phyloP scores from a whole-genome alignment of 2,113 vertebrate species.

The Sciurus niger region DNA sequence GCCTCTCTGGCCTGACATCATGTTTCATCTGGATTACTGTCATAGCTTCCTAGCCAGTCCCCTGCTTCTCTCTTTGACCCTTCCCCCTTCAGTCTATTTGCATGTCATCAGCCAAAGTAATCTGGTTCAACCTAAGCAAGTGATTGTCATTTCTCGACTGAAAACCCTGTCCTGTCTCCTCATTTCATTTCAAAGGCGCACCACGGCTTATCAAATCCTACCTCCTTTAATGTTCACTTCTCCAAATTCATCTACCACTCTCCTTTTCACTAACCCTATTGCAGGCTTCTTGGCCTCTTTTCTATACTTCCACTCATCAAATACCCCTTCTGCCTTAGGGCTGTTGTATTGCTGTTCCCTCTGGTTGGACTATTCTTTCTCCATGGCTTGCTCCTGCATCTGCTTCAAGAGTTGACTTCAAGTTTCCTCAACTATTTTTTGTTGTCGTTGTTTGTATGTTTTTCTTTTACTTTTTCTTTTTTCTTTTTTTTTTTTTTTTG shows the following conservation, averaged over 20 bases:
- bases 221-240: background rate
- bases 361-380: background rate
- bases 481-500: too few species aligned
- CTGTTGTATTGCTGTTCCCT: background rate
- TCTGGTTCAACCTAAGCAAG: background rate
- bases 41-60: background rate
- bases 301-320: background rate
- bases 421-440: background rate
- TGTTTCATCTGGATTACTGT: background rate
- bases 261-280: background rate
- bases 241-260: background rate
- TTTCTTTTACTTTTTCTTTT: too few species aligned
- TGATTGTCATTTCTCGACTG: background rate
- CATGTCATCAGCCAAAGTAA: background rate
- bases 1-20: background rate
- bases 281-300: background rate
- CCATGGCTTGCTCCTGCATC: background rate
- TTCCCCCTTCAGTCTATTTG: background rate
- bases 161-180: background rate
- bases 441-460: too few species aligned
- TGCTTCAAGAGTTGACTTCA: conserved; percentile 12
- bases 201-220: background rate
- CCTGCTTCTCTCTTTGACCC: background rate
- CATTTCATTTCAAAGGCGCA: background rate
- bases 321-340: background rate